Base-by-base conservation (phyloP, 1,140 invertebrate genomes). In the Triops cancriformis region DNA sequence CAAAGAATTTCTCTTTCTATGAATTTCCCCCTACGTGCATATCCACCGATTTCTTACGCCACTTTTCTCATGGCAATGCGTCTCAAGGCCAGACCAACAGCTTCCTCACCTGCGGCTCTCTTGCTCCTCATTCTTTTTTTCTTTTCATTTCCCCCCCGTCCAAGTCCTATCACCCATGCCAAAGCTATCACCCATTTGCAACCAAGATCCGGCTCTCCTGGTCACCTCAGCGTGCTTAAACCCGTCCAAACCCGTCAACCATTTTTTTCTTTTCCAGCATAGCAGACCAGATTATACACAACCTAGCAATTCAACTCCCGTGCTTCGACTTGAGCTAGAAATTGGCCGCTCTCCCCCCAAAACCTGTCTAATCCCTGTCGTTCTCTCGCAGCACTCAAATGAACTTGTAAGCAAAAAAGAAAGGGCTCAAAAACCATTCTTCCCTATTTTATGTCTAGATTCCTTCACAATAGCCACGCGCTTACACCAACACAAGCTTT, bases 101-200 rank as follows among this genome's bases (percentile, higher is more conserved):
- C 51, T 64, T 64, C 51, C 51, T 64, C 51, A 64, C 51, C 51
- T 64, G 51, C 51, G 51, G 51, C 51, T 64, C 14, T 64, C 51
- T 5, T 23, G 18, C 23, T 23, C n/a, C 51, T 37, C 31, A 37
- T 37, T 37, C 31, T 37, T 37, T 37, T 37, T 37, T 37, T 7
- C 31, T 37, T 37, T 37, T 37, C 31, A 37, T 37, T 37, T 37
- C 31, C 7, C 31, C 7, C 31, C 7, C 31, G 31, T 37, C 31
- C 31, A 37, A 7, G 31, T 7, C 51, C 51, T 23, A 64, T 64
- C 51, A 64, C 6, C 14, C 14, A 64, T 23, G 6, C 31, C 51
- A 23, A 64, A 64, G 18, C 51, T 23, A 64, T 64, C 51, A 64
- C 51, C 51, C 51, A 23, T 64, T 64, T 64, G 51, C 51, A 64